Percentiles rank a stretch among this genome's conserved stretches.
phyloP scores from a whole-genome alignment of 2,797 vertebrate genomes.

The Sebastes kiyomatsui region DNA sequence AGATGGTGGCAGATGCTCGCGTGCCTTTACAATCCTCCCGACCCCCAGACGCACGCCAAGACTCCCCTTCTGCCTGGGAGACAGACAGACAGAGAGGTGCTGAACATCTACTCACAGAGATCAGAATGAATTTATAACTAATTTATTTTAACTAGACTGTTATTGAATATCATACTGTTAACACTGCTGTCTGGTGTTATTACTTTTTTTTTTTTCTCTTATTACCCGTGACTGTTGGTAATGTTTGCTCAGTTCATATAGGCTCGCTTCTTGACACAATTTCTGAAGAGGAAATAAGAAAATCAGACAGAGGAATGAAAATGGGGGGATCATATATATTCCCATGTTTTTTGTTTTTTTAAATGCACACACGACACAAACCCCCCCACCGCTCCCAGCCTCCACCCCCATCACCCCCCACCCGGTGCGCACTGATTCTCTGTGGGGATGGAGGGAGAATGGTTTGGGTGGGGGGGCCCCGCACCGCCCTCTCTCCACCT shows the following conservation, averaged over 20 bases:
- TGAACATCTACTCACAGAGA: not conserved
- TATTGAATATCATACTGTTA: not conserved
- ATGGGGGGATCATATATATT: not conserved
- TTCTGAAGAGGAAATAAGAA: not conserved
- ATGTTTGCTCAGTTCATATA: not conserved
- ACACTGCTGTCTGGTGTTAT: not conserved
- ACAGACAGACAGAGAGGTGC: conserved; percentile 16
- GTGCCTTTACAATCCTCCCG: conserved; percentile 92
- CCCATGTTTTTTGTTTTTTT: not conserved
- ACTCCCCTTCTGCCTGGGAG: conserved; percentile 46
- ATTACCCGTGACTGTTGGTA: not conserved
- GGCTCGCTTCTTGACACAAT: not conserved
- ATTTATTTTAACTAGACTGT: not conserved
- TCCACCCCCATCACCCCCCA: conserved; percentile 15
- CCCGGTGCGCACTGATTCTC: conserved; percentile 12
- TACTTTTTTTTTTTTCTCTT: not conserved
- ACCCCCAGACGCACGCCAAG: conserved; percentile 82
- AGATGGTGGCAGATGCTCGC: conserved; percentile 92
- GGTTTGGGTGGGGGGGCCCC: not conserved
- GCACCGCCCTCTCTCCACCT: conserved; percentile 92
- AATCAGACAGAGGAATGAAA: not conserved
- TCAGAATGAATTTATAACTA: not conserved
- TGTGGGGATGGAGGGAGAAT: not conserved
- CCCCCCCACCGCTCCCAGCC: not conserved
- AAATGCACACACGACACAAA: not conserved